phyloP scores from a whole-genome alignment of 35 echinoderm and acorn worm genomes.

The Heliocidaris tuberculata region DNA sequence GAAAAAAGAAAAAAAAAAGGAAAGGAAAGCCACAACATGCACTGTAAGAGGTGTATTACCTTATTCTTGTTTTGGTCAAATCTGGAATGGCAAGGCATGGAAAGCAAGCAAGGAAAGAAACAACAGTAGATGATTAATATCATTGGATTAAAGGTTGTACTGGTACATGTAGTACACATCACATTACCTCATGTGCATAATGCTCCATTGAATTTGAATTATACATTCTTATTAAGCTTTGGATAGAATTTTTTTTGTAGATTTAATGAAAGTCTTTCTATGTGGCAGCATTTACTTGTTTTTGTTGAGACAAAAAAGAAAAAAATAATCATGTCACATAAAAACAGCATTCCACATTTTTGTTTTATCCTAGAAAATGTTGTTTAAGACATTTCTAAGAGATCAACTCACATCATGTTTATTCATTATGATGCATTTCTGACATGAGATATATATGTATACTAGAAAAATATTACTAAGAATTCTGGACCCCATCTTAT shows the following conservation, averaged over 20 bases:
- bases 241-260: background rate
- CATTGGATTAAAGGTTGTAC: background rate
- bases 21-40: background rate
- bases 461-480: no score
- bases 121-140: conserved; percentile 32
- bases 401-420: no score
- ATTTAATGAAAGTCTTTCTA: background rate
- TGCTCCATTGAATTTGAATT: background rate
- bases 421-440: no score
- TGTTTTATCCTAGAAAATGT: no score
- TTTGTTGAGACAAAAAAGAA: no score
- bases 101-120: conserved; percentile 26
- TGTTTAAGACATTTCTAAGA: no score
- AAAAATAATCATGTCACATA: no score
- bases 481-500: no score
- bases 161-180: background rate
- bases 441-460: no score
- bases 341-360: no score
- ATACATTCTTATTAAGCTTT: background rate
- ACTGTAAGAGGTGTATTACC: conserved; percentile 36
- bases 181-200: background rate
- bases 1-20: background rate
- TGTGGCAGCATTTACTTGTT: background rate
- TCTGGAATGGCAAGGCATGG: conserved; percentile 46
- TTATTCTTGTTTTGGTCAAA: conserved; percentile 61